These are phyloP conservation scores for Anniella stebbinsi DNA, from an alignment of 2,797 vertebrate species.

Conservation along the genomic window DNA sequence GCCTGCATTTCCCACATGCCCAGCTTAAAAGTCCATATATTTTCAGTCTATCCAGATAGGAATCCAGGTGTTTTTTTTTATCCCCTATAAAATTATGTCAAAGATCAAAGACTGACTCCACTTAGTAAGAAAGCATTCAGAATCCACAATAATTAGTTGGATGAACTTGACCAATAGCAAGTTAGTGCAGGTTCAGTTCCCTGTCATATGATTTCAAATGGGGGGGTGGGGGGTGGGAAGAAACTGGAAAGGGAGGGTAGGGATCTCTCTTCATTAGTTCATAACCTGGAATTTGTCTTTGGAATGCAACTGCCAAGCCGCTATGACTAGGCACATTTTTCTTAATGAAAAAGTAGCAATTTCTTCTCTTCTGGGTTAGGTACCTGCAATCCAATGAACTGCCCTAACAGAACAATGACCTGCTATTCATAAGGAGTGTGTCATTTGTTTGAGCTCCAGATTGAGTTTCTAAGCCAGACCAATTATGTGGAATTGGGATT, in stretches of 20 bases:
- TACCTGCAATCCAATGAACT: constrained; percentile 33
- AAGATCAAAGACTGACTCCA: neutral
- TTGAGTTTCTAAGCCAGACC: constrained; percentile 30
- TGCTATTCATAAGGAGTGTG: constrained; percentile 35
- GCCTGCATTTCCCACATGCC: neutral
- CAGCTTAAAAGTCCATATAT: neutral
- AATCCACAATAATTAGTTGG: constrained; percentile 13
- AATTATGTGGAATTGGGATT: constrained; percentile 50
- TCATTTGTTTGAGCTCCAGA: constrained; percentile 34
- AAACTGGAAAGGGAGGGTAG: neutral
- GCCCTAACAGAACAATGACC: constrained; percentile 29
- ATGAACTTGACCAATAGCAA: constrained; percentile 40
- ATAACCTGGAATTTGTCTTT: constrained; percentile 37
- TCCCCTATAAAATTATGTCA: neutral
- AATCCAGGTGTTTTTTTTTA: neutral
- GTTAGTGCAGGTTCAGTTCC: constrained; percentile 27
- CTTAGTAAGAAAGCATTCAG: neutral
- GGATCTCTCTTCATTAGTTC: constrained; percentile 12
- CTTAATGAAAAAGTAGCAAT: constrained; percentile 10
- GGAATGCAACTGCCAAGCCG: constrained; percentile 23
- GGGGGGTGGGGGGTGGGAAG: rapidly evolving
- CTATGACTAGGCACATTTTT: neutral
- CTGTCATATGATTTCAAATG: constrained; percentile 5
- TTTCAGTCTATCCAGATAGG: neutral
- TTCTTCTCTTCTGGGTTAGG: constrained; percentile 21